Base-by-base conservation (phyloP, 2,888 invertebrate genomes). In the Scaptodrosophila latifasciaeformis region DNA sequence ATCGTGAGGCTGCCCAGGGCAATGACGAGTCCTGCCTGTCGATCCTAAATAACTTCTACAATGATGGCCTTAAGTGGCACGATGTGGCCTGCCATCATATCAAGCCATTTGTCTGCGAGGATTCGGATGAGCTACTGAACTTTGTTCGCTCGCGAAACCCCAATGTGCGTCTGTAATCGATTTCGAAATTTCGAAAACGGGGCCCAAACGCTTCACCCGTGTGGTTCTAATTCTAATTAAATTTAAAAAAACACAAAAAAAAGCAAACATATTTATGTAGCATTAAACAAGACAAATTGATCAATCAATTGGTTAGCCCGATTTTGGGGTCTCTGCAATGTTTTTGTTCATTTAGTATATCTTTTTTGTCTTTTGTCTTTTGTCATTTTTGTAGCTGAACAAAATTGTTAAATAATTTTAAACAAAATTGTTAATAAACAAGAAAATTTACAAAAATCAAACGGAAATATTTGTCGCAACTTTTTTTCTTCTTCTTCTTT, bases 11-110 rank as follows among this genome's bases (percentile, higher is more conserved):
- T 43, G 93, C 94, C 62, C 95, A 95, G 89, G 95, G 95, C 67
- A 95, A 95, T 83, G 96, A 96, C 84, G 96, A 96, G 88, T 95
- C 95, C 35, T 96, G 96, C 84, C 85, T 96, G 80, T 93, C 95
- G 51, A 93, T 96, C 72, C 88, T 96, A 82, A 96, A 96, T 88
- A 95, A 96, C 87, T 95, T 96, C 90, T 96, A 96, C 89, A 93
- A 93, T 83, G 94, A 94, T 83, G 94, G 94, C 61, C 88, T 93
- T 82, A 93, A 93, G 86, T 94, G 93, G 94, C 94, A 94, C 88
- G 94, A 94, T 84, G 94, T 94, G 29, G 94, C 94, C 67, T 94
- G 94, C 84, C 93, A 94, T 85, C 94, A 94, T 86, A 89, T 93
- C 67, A 94, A 94, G 87, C 93, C 94, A 19, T 93, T 94, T 88